Base-by-base conservation (phyloP, 2,113 vertebrate genomes). In the Oryzias celebensis region DNA sequence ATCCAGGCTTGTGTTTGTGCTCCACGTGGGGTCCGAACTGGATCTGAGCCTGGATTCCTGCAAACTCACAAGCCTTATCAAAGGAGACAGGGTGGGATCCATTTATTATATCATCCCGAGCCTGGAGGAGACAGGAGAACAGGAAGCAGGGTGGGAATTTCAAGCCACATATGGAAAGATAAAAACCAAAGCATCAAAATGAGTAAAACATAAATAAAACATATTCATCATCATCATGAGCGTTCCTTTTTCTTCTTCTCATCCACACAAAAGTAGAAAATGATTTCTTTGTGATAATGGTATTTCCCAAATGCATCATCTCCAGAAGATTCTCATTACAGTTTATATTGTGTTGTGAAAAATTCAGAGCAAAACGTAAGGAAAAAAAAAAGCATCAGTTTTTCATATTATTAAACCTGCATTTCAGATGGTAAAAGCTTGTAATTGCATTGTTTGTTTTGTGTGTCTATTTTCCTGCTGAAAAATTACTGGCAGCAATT, bases 31-130 rank as follows among this genome's bases (percentile, higher is more conserved):
- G 95, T 85, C 97, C 97, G 24, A 99, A 99, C 85, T 99, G 97
- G 91, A 99, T 99, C 89, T 99, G 97, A 46, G 95, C 95, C 92
- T 99, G 97, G 83, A 99, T 96, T 55, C 96, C 97, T 23, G 94
- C 95, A 59, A 99, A 99, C 87, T 99, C 97, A 17, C 96, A 98
- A 26, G 96, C 97, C 88, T 99, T 99, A 84, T 99, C 97, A 63
- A 99, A 99, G 86, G 97, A 99, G 55, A 99, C 97, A 0, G 97
- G 97, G 79, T 99, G 97, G 75, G 97, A 99, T 58, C 97, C 97
- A 14, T 99, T 99, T 81, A 99, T 88, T 85, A 99, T 99, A 87
- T 99, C 97, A 87, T 99, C 97, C 62, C 97, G 93, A 57, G 97
- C 97, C 97, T 99, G 73, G 63, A 77, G 71, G 86, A 82, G 75